A percentile compares a stretch with the other conserved stretches of the same genome.
phyloP scores from a whole-genome alignment of 2,113 vertebrate genomes.

The Misgurnus anguillicaudatus region DNA sequence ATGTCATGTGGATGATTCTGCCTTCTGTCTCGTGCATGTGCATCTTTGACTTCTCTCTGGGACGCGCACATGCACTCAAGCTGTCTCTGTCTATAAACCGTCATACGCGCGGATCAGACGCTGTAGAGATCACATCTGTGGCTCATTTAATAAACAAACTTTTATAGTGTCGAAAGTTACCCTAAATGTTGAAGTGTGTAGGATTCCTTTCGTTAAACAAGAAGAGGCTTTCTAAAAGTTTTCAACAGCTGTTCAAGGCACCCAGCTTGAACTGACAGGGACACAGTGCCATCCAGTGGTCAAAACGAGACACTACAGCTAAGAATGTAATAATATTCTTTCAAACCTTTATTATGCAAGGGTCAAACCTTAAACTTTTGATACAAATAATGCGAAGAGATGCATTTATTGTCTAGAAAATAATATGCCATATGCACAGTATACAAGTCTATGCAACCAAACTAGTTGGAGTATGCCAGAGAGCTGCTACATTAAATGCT shows the following conservation, averaged over 20 bases:
- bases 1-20: constrained; percentile 67
- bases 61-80: constrained; percentile 3
- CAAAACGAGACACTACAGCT: not conserved
- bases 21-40: constrained; percentile 60
- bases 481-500: not conserved
- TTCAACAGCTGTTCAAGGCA: not conserved
- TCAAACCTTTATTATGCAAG: too few species aligned
- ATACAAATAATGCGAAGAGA: too few species aligned
- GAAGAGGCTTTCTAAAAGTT: constrained; percentile 65
- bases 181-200: constrained; percentile 61
- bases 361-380: too few species aligned
- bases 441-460: too few species aligned
- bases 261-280: constrained; percentile 42
- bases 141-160: constrained; percentile 64
- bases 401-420: too few species aligned
- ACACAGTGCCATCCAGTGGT: constrained; percentile 76
- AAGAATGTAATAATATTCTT: not conserved
- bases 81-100: constrained; percentile 12
- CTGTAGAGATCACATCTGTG: constrained; percentile 68
- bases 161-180: constrained; percentile 59
- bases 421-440: too few species aligned
- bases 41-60: constrained; percentile 53
- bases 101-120: constrained; percentile 69
- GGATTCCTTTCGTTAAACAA: constrained; percentile 57
- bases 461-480: not conserved